phyloP scores from a whole-genome alignment of 1,140 invertebrate genomes.

The Temnothorax curvispinosus region DNA sequence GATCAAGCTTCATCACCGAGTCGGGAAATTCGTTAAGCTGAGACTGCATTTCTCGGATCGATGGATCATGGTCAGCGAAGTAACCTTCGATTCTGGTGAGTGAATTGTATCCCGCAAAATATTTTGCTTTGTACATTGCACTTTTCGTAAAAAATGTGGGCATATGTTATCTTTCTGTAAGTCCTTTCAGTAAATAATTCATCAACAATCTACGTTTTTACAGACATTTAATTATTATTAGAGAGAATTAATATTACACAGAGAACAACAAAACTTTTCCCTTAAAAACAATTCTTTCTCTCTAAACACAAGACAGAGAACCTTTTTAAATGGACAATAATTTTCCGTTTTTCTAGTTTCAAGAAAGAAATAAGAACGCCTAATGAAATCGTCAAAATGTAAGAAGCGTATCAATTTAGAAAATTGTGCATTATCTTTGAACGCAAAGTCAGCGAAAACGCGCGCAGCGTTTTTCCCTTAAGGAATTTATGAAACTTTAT shows the following conservation, averaged over 20 bases:
- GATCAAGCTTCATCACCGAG: slow-evolving; percentile 93
- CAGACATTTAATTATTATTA: neutral
- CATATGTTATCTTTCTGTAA: neutral
- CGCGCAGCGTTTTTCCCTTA: slow-evolving; percentile 6
- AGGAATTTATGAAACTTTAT: slow-evolving; percentile 46
- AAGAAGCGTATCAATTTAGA: slow-evolving; percentile 6
- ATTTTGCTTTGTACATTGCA: neutral
- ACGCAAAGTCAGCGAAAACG: neutral
- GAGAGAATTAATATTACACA: neutral
- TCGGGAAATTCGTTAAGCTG: slow-evolving; percentile 93
- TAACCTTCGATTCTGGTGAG: slow-evolving; percentile 93
- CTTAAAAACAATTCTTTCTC: neutral
- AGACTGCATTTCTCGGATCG: slow-evolving; percentile 92
- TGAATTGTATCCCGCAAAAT: neutral
- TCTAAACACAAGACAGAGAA: neutral
- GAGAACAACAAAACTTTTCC: neutral
- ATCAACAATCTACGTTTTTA: neutral
- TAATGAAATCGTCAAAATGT: slow-evolving; percentile 31
- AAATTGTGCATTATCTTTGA: slow-evolving; percentile 30
- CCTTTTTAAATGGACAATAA: neutral
- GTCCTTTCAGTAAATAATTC: neutral
- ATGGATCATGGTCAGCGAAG: slow-evolving; percentile 96
- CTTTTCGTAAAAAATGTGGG: neutral
- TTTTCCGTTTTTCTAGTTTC: neutral
- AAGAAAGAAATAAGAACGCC: slow-evolving; percentile 21